Evolutionary conservation across 53 echinoderm and acorn worm genomes (phyloP), one percentile per base, ranked within the genome.

Genomic region (Pentamera pediparva): DNA sequence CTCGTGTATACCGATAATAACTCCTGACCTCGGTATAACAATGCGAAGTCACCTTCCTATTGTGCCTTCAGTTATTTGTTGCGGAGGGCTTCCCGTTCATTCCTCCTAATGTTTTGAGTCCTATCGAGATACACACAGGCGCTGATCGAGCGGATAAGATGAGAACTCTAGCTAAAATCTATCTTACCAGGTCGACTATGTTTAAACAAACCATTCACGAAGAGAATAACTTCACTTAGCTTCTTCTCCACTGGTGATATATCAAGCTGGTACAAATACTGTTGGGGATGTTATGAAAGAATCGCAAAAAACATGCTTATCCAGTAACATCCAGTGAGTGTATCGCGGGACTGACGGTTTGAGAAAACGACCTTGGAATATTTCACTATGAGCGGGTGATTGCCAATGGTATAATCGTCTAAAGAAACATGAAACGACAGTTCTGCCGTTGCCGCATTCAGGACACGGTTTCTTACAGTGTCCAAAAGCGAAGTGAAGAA

Each of bases 111-210:
- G 5, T 27, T 33, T 20, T 61, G 11, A n/a, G 81, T 81, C 21
- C 73, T n/a, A n/a, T n/a, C n/a, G n/a, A n/a, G n/a, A 69, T 79
- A 58, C 45, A 32, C 81, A 80, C 61, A 80, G 59, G 20, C 76
- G 25, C 15, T 69, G 36, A 28, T 83, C 83, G 13, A 59, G 69
- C 1, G 77, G 76, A 60, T 83, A 83, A 2, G 77, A 76, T n/a
- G 37, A 8, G 32, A 77, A 27, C 40, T 36, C 32, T 5, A 77
- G 3, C 35, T n/a, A 13, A 32, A 67, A 39, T 9, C 67, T 70
- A n/a, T 18, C 55, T 65, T 76, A 22, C 83, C 82, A 32, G 75
- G 82, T 12, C 24, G 36, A 36, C 35, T 83, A 19, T 53, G 57
- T 60, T 80, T 71, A 70, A 80, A 36, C 27, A 13, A n/a, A 13